Evolutionary conservation across 2,888 invertebrate species (phyloP).

Genomic region (Coleophora flavipennella): DNA sequence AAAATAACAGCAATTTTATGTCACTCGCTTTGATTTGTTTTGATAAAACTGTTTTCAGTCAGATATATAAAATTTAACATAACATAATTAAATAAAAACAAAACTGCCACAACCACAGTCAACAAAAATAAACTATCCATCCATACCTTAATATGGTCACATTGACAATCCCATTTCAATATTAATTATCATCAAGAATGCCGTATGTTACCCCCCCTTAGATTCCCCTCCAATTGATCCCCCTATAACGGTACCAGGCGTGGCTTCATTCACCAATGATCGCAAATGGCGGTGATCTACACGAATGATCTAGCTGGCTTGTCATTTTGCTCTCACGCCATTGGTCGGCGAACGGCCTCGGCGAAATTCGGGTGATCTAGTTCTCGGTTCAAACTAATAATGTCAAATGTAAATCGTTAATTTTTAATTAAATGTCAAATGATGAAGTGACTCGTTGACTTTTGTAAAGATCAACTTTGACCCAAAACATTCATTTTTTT

Average conservation of each 20-base stretch:
- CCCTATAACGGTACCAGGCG: conserved; percentile 70
- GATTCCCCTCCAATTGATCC: conserved; percentile 11
- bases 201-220: conserved; percentile 53
- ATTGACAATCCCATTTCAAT: not conserved
- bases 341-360: conserved; percentile 51
- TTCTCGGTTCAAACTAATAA: conserved; percentile 17
- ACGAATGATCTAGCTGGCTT: conserved; percentile 67
- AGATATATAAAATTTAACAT: too few relatives aligned
- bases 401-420: not conserved
- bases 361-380: conserved; percentile 47
- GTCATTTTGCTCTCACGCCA: conserved; percentile 64
- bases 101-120: too few relatives aligned
- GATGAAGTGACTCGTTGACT: conserved; percentile 33
- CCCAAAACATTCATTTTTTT: too few relatives aligned
- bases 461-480: conserved; percentile 32
- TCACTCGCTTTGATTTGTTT: too few relatives aligned
- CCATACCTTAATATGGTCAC: too few relatives aligned
- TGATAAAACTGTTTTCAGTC: too few relatives aligned
- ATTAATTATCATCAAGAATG: conserved; percentile 49
- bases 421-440: conserved; percentile 25
- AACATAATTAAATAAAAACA: too few relatives aligned
- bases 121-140: too few relatives aligned
- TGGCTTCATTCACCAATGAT: conserved; percentile 65
- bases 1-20: too few relatives aligned
- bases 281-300: conserved; percentile 54